Evolutionary conservation across 2,113 vertebrate species (phyloP).

Genomic region (Pangasianodon hypophthalmus): DNA sequence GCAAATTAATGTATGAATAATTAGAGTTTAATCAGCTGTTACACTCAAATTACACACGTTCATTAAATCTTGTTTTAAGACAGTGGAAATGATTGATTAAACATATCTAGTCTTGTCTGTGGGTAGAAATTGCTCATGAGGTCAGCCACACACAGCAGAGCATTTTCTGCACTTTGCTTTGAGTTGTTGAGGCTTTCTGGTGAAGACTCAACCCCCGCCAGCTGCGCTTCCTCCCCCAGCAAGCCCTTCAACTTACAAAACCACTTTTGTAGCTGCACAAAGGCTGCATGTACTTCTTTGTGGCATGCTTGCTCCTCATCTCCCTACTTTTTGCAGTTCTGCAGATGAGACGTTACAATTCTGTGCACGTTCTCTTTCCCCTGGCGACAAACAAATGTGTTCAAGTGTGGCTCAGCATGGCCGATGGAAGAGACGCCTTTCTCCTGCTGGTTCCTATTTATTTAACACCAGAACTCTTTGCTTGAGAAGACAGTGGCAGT

Average conservation of each 20-base stretch:
- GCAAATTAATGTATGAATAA: background rate
- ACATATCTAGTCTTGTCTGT: background rate
- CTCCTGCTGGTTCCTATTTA: constrained; percentile 50
- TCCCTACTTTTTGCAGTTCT: constrained; percentile 25
- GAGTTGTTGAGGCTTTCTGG: constrained; percentile 22
- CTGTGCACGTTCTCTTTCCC: constrained; percentile 48
- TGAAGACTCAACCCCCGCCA: constrained; percentile 38
- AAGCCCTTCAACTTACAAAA: constrained; percentile 55
- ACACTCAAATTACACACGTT: background rate
- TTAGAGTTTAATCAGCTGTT: background rate
- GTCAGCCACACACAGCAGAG: background rate
- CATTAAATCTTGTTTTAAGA: background rate
- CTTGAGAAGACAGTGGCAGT: constrained; percentile 10
- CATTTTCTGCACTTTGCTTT: constrained; percentile 21
- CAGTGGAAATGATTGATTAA: background rate
- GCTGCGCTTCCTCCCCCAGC: constrained; percentile 44
- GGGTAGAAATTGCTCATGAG: constrained; percentile 15
- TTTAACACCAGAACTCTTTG: constrained; percentile 46
- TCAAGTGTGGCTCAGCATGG: constrained; percentile 46
- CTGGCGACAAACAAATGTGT: constrained; percentile 35
- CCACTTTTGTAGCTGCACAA: constrained; percentile 57
- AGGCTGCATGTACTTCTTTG: constrained; percentile 58
- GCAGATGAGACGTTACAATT: constrained; percentile 49
- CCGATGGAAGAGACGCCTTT: constrained; percentile 37
- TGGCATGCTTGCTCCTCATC: constrained; percentile 48